Evolutionary conservation across 2,888 invertebrate genomes (phyloP).

Genomic region (Tetragonisca angustula): DNA sequence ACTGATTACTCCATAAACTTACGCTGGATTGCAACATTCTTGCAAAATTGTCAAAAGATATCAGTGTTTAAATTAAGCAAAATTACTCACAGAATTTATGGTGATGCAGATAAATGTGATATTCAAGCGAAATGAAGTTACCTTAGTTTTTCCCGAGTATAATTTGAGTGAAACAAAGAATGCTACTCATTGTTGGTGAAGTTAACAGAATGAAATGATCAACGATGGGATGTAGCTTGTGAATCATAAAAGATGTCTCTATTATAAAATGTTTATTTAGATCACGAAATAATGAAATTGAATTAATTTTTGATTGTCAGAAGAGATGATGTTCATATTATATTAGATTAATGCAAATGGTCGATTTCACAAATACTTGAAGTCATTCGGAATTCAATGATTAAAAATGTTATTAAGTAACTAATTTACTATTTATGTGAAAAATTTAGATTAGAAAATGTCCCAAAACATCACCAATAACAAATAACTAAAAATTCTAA

Average conservation of each 20-base stretch:
- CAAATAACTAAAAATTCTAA: no score
- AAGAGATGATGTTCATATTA: no score
- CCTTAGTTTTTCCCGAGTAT: background rate
- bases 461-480: no score
- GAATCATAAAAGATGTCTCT: background rate
- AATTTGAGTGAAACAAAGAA: background rate
- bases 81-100: background rate
- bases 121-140: background rate
- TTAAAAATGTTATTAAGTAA: no score
- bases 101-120: background rate
- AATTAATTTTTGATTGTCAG: no score
- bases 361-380: no score
- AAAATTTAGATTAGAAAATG: no score
- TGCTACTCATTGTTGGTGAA: background rate
- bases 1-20: background rate
- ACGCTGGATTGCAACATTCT: background rate
- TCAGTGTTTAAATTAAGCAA: background rate
- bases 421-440: no score
- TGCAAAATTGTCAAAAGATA: background rate
- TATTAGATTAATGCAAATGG: no score
- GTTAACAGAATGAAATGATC: no score
- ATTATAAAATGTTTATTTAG: background rate
- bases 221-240: background rate
- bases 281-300: no score
- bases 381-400: no score